Evolutionary conservation across 2,797 vertebrate genomes (phyloP).

Genomic region (Neosilurus mollespiculum): DNA sequence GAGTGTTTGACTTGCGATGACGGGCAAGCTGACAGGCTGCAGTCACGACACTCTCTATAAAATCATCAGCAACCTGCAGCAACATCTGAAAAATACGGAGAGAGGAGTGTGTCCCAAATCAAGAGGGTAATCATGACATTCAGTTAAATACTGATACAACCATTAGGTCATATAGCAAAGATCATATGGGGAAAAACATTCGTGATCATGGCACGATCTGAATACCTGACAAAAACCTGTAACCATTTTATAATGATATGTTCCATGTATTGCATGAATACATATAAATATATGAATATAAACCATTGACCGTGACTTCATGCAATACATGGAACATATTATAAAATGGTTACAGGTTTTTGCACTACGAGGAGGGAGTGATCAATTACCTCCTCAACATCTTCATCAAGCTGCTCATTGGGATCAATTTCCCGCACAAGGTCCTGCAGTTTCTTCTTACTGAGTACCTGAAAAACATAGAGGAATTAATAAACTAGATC

Average conservation of each 20-base stretch:
- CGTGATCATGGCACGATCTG: background rate
- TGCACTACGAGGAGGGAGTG: background rate
- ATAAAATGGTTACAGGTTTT: too few species aligned
- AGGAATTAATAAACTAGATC: background rate
- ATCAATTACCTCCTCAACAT: slow-evolving; percentile 90
- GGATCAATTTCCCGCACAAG: slow-evolving; percentile 97
- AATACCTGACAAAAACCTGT: background rate
- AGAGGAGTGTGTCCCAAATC: background rate
- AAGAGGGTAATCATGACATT: background rate
- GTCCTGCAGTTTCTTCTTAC: slow-evolving; percentile 98
- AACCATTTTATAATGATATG: background rate
- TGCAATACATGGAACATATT: too few species aligned
- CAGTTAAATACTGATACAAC: background rate
- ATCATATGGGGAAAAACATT: background rate
- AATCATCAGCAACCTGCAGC: slow-evolving; percentile 96
- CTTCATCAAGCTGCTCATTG: slow-evolving; percentile 96
- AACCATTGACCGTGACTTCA: background rate
- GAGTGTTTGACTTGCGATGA: slow-evolving; percentile 94
- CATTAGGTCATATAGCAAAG: background rate
- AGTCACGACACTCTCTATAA: slow-evolving; percentile 97
- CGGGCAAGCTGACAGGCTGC: slow-evolving; percentile 95
- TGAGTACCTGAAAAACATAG: slow-evolving; percentile 80
- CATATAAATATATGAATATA: background rate
- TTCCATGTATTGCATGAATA: background rate
- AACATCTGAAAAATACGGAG: slow-evolving; percentile 81